Base-by-base conservation (phyloP, 2,888 invertebrate genomes). In the Catocala fraxini region DNA sequence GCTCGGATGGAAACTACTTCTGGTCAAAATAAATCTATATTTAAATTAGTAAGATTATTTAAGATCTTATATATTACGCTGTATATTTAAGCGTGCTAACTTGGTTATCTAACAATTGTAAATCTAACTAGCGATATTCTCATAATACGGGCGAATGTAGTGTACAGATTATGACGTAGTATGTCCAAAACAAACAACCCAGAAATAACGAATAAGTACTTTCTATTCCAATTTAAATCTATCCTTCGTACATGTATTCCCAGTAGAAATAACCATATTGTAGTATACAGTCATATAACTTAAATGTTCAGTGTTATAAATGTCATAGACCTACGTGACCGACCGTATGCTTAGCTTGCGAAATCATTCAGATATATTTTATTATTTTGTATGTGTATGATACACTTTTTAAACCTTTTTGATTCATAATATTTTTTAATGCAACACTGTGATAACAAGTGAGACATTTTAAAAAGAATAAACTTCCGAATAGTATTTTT, bases 371-470 rank as follows among this genome's bases (percentile, higher is more conserved):
- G 39, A n/a, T 48, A 43, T 45, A 11, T 1, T 12, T 41, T 41
- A 34, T 46, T 48, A 46, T 10, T 5, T 42, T 12, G 5, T 11
- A 55, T 35, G 9, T 39, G 7, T 39, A 39, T 7, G 9, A 7
- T 39, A 39, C 35, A 39, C 35, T 7, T 39, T 35, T 39, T 39
- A 39, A 39, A 39, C 35, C 35, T 11, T 49, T 51, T 61, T 51
- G 35, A 59, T 52, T 63, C 56, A 55, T 64, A 51, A 61, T 73
- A 69, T 68, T 68, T 63, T 71, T 63, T 63, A 70, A 35, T 67
- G 63, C 68, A 71, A 70, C 70, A 66, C 72, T 76, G 75, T 76
- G 75, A 76, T 76, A 76, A 59, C 51, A 58, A 65, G 57, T 75
- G 61, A 66, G 56, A 77, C 41, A 55, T 68, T 66, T 49, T 49